A percentile compares a stretch with the other conserved stretches of the same genome.
Conservation (phyloP, 2,888 invertebrate species). For the Athetis lepigone region DNA sequence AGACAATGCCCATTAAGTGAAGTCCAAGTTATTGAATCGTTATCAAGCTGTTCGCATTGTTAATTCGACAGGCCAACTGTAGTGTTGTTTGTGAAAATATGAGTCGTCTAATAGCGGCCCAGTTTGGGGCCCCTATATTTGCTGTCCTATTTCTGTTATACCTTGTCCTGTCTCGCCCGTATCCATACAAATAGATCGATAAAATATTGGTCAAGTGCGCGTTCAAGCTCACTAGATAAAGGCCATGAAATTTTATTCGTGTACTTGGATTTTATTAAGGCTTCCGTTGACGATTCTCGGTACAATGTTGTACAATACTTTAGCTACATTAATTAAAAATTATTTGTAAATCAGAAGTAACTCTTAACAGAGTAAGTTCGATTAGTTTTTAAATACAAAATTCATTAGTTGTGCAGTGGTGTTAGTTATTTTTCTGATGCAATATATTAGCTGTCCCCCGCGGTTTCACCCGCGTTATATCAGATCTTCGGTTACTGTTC, state of each 20-base stretch:
- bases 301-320: constrained; percentile 16
- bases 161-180: constrained; percentile 49
- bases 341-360: constrained; percentile 9
- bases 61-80: constrained; percentile 29
- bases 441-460: no score
- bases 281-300: constrained; percentile 21
- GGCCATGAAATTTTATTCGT: constrained; percentile 51
- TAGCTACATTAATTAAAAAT: constrained; percentile 9
- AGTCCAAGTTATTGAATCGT: constrained; percentile 7
- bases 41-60: constrained; percentile 13
- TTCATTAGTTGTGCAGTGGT: no score
- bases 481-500: no score
- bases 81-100: constrained; percentile 27
- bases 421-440: background rate
- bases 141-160: constrained; percentile 48
- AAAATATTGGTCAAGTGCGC: constrained; percentile 59
- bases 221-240: constrained; percentile 36
- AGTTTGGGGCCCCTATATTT: constrained; percentile 43
- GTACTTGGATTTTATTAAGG: constrained; percentile 49
- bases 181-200: constrained; percentile 58
- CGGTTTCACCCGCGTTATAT: no score
- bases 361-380: no score
- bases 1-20: constrained; percentile 7
- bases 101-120: constrained; percentile 8
- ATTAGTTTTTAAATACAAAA: no score